Evolutionary conservation across 2,888 invertebrate genomes (phyloP), one percentile per base, ranked within the genome.

Genomic region (Oligia strigilis): DNA sequence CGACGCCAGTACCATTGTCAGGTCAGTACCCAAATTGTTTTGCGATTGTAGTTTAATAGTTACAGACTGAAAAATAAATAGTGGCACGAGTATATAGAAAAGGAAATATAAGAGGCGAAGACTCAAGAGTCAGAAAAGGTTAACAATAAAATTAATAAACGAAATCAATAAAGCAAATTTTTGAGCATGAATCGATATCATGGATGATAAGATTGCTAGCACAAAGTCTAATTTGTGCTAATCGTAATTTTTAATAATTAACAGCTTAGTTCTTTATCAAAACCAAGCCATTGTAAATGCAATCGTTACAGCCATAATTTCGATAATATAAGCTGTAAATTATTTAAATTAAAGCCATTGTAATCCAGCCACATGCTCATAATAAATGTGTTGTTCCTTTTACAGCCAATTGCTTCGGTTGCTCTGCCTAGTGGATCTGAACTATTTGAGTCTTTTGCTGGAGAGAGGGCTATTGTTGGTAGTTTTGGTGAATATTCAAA

Each of bases 321-420:
- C 58, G 58, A 58, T 23, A 9, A 23, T 23, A 23, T 23, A 23
- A 9, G 23, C 23, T 11, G 9, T 58, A 58, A 55, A 19, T 55
- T 17, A 52, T 52, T 52, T 52, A 17, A 52, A 52, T 14, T 49
- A 14, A 49, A 52, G 52, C 52, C 52, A 14, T 52, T 52, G 4
- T 5, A 5, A 52, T 55, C 52, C 4, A n/a, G 13, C 13, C 60
- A n/a, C 13, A n/a, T 29, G 5, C 23, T 58, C 58, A 55, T 8
- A 17, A 52, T 13, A 14, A 14, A 23, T 58, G 58, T 58, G 17
- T 58, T 58, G 9, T 62, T 62, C 8, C 1, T 49, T 74, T 91
- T 91, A 52, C 88, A 94, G 94, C 64, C 49, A 82, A 92, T 94
- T 72, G 64, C 84, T 11, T 90, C 92, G 0, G 84, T 93, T 17